Evolutionary conservation across 1,140 invertebrate species (phyloP), one percentile per base, ranked within the genome.

Genomic region (Leptinotarsa lineolata): DNA sequence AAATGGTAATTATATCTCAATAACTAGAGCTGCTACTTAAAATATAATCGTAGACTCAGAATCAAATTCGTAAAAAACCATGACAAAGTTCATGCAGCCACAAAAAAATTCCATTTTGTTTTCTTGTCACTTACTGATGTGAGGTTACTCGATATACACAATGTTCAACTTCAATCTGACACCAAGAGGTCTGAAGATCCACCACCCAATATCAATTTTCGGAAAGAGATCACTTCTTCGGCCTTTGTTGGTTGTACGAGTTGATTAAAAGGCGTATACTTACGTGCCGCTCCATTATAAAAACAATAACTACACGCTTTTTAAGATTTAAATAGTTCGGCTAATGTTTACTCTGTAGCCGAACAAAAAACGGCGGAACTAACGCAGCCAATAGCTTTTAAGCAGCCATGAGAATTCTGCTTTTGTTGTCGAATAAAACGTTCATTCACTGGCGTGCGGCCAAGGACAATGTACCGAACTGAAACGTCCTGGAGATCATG

Each of bases 331-430:
- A 74, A 72, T 68, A 74, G 73, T 72, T 74, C 73, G 66, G 68
- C 68, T 71, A 75, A 73, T 75, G 72, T 73, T 75, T 69, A 68
- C 74, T 58, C 73, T 73, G 70, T 44, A 61, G 20, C 48, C 30
- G 67, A 39, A 70, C 60, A 77, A 77, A 68, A 77, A 77, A 46
- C 54, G 63, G 70, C 73, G 70, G 70, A 66, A 75, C 76, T 72
- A 75, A 77, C 68, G 73, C 74, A 70, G 48, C 76, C 76, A 77
- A 77, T 75, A 75, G 76, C 76, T 73, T 77, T 72, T 77, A 77
- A 77, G 76, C 76, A 77, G 76, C 69, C 76, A 77, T 77, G 76
- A 77, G 76, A 77, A 77, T 77, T 75, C 73, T 60, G 24, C 76
- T 75, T 74, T 75, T 77, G 76, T 77, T 30, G 61, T n/a, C 16